Base-by-base conservation (phyloP, 92 coral and sea anemone species). In the Palythoa heliodiscus region DNA sequence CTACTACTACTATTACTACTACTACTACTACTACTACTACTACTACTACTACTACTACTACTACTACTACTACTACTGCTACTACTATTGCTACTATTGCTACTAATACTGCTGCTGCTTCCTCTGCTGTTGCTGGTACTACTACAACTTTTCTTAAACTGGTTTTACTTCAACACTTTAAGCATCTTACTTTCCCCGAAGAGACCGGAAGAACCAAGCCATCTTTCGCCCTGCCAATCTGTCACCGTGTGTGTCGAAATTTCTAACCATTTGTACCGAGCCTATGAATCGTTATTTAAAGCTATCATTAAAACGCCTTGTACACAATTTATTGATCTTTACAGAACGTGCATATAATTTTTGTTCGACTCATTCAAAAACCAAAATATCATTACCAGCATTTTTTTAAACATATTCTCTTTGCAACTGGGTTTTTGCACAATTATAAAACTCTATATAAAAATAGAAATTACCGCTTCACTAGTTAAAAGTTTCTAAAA, bases 101-200 rank as follows among this genome's bases (percentile, higher is more conserved):
- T 43, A 43, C 50, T 43, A 43, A 5, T 43, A 43, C 6, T 43
- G 7, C 50, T 43, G 9, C 50, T 43, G 9, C 8, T 43, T 5
- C 6, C 7, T 43, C 8, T 43, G 50, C 9, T 5, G 9, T 9
- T 43, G 7, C 7, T 43, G 9, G 0, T 5, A 43, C 8, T 43
- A 43, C 50, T 43, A 43, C 50, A 2, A 43, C 50, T 43, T 43
- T 43, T 43, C 8, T 43, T 43, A 6, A 58, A 58, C 7, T 58
- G 5, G 17, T 58, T 5, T n/a, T 58, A 0, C n/a, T 58, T 14
- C n/a, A 15, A 7, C 64, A 2, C 37, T 67, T 9, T 13, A 67
- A 67, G n/a, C 15, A 22, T 22, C 83, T 39, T 79, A 79, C 83
- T 64, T 79, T 79, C 83, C 83, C 20, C 47, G 72, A 64, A 79